Conservation (phyloP, 2,888 invertebrate species). For the Schrankia costaestrigalis region DNA sequence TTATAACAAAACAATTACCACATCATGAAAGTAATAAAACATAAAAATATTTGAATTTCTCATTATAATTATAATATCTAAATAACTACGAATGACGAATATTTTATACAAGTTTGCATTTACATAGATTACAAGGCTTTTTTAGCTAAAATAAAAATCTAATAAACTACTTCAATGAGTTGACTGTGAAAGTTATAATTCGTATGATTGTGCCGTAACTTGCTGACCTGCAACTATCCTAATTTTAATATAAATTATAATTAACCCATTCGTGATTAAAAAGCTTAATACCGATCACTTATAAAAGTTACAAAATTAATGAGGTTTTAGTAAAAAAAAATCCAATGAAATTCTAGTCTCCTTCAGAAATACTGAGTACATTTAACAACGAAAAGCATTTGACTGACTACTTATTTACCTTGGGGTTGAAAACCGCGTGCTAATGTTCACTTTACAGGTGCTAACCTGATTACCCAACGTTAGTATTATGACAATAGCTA, state of each 20-base stretch:
- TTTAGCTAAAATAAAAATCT: conserved; percentile 36
- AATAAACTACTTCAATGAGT: conserved; percentile 34
- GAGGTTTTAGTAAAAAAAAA: not conserved
- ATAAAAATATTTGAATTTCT: conserved; percentile 63
- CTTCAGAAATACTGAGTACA: too few species aligned
- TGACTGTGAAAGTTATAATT: conserved; percentile 26
- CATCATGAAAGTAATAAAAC: conserved; percentile 57
- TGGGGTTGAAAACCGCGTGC: too few species aligned
- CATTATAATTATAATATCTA: conserved; percentile 52
- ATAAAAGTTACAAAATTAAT: conserved; percentile 22
- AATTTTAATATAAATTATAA: conserved; percentile 20
- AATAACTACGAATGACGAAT: conserved; percentile 55
- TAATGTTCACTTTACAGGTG: too few species aligned
- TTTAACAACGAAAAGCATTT: too few species aligned
- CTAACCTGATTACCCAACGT: too few species aligned
- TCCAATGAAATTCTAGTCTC: too few species aligned
- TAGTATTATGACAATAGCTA: too few species aligned
- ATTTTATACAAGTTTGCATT: conserved; percentile 69
- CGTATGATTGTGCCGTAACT: conserved; percentile 19
- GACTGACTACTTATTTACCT: too few species aligned
- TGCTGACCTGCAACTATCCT: conserved; percentile 22
- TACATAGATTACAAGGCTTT: conserved; percentile 73
- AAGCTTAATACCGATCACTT: conserved; percentile 23
- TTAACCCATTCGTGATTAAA: conserved; percentile 20
- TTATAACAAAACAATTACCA: conserved; percentile 69